Evolutionary conservation across 2,797 vertebrate genomes (phyloP), one percentile per base, ranked within the genome.

Genomic region (Acanthurus tractus): DNA sequence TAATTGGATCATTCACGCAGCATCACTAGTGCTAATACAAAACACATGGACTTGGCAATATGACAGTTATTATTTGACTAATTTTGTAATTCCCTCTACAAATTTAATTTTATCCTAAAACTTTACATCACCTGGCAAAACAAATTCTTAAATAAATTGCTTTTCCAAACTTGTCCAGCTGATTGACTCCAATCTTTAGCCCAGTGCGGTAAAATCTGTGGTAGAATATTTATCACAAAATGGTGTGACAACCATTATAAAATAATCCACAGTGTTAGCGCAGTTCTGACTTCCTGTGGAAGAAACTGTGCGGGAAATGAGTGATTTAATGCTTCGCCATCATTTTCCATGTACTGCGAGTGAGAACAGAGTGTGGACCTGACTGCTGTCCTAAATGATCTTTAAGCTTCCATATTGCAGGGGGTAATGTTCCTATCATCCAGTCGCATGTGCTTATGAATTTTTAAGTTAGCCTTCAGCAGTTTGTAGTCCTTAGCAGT

Each of bases 1-100:
- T 89, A 88, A 91, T 90, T 79, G 81, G 76, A 87, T 88, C 61
- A 84, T 55, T 83, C 56, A 14, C 29, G 10, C 29, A 56, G 66
- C 59, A 58, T 62, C 66, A 6, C 72, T 45, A 11, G 49, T 56
- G 78, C 82, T 75, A 88, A 74, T 36, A 59, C 46, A 53, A 67
- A 61, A 45, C 36, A 13, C 3, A 49, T 44, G n/a, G 59, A 54
- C 44, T 52, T 11, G 36, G 12, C 17, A 13, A 20, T 14, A 15
- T 17, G 29, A 52, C 2, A 2, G 12, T 8, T 1, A 3, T 0
- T 22, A 12, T 34, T 42, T 25, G 5, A 3, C 45, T 18, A 4
- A 11, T 18, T 61, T 44, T 34, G 45, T 5, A 9, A 38, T 36
- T 11, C 29, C n/a, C 9, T 18, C 20, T 11, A 56, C 22, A 54